Evolutionary conservation across 2,113 vertebrate species (phyloP).

Genomic region (Microcebus ravelobensis): DNA sequence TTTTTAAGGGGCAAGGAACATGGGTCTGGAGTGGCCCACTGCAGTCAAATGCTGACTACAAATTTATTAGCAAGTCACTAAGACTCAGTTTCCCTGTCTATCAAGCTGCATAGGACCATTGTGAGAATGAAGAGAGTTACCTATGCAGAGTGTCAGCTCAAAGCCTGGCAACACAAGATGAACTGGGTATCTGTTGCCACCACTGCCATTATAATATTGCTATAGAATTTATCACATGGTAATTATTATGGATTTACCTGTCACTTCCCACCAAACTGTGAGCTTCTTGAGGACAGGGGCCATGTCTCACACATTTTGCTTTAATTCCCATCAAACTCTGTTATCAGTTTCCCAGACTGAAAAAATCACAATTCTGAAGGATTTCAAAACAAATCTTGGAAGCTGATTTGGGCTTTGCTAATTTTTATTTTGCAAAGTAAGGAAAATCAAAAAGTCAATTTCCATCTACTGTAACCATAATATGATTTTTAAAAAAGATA

Average conservation of each 20-base stretch:
- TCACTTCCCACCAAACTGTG: background rate
- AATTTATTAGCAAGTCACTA: background rate
- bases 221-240: background rate
- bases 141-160: accelerated
- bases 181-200: background rate
- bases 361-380: background rate
- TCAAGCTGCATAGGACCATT: background rate
- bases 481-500: background rate
- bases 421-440: slow-evolving; percentile 11
- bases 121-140: background rate
- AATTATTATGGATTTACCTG: too few relatives aligned
- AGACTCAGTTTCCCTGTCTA: background rate
- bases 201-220: background rate
- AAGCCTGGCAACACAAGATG: background rate
- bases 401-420: background rate
- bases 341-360: background rate
- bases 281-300: background rate
- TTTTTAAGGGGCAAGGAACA: background rate
- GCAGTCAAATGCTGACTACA: background rate
- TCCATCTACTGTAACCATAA: background rate
- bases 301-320: accelerated
- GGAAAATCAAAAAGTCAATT: background rate
- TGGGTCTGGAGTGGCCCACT: background rate
- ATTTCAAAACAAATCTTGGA: slow-evolving; percentile 5
- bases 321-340: background rate